phyloP scores from a whole-genome alignment of 2,113 vertebrate species.

The Halcyon senegalensis region DNA sequence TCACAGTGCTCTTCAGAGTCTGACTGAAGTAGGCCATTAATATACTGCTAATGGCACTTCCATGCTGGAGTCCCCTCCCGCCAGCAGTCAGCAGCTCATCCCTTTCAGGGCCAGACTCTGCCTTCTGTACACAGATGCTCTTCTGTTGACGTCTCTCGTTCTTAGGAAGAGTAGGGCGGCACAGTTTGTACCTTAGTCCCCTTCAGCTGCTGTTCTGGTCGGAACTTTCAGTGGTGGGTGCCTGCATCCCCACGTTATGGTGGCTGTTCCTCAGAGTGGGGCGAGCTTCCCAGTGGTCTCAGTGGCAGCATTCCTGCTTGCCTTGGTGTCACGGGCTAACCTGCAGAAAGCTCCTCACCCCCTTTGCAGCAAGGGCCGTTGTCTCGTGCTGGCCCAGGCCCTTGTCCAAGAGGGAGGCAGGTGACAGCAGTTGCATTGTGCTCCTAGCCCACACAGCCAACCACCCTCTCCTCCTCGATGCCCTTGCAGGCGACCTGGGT shows the following conservation, averaged over 20 bases:
- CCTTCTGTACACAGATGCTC: neutral
- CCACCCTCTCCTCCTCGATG: neutral
- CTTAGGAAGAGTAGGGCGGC: neutral
- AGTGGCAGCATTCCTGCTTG: neutral
- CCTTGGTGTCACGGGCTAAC: neutral
- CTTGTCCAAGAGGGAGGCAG: neutral
- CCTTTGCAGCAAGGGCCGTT: neutral
- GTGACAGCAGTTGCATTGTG: neutral
- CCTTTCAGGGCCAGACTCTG: neutral
- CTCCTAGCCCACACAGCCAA: conserved; percentile 1
- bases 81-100: neutral
- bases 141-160: neutral
- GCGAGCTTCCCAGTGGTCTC: neutral
- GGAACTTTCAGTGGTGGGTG: neutral
- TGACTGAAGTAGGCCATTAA: neutral
- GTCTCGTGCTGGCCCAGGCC: neutral
- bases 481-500: conserved; percentile 88
- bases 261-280: neutral
- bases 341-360: neutral
- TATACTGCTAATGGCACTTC: neutral
- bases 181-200: neutral
- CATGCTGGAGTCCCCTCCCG: neutral
- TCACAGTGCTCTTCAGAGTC: neutral
- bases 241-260: neutral
- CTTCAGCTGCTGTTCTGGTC: neutral